Conservation (phyloP, 2,888 invertebrate genomes). For the Lypha dubia region DNA sequence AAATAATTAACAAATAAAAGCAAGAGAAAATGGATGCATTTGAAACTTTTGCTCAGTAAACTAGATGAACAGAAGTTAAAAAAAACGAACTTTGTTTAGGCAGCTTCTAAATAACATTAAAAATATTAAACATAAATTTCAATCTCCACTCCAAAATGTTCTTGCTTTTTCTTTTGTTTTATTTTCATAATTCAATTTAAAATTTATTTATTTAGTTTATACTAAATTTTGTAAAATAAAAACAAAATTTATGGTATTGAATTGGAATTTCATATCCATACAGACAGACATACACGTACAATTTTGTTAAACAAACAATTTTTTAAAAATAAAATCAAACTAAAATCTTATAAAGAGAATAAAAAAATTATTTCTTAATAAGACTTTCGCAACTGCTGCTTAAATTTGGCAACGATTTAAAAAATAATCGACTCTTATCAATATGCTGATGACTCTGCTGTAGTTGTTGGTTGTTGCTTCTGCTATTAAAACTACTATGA, state of each 20-base stretch:
- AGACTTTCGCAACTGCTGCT: slow-evolving; percentile 88
- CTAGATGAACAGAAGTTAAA: neutral
- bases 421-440: slow-evolving; percentile 82
- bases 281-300: no score
- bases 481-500: slow-evolving; percentile 49
- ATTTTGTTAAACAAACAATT: slow-evolving; percentile 37
- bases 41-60: slow-evolving; percentile 28
- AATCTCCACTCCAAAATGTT: slow-evolving; percentile 16
- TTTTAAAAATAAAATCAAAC: slow-evolving; percentile 38
- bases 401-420: slow-evolving; percentile 88
- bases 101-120: slow-evolving; percentile 31
- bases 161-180: slow-evolving; percentile 27
- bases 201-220: slow-evolving; percentile 4
- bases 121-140: neutral
- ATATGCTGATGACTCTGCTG: slow-evolving; percentile 74
- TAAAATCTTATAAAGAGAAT: slow-evolving; percentile 12
- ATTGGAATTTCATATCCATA: slow-evolving; percentile 51
- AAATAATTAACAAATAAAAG: slow-evolving; percentile 31
- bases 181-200: slow-evolving; percentile 39
- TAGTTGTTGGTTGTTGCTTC: slow-evolving; percentile 70
- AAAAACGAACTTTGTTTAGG: slow-evolving; percentile 22
- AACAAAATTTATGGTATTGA: slow-evolving; percentile 47
- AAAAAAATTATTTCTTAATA: slow-evolving; percentile 83
- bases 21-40: slow-evolving; percentile 51
- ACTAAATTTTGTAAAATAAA: slow-evolving; percentile 50